Percentiles rank a stretch among this genome's conserved stretches.
These are phyloP conservation scores for Archilochus colubris DNA, from an alignment of 2,113 vertebrate genomes.

Conservation along the genomic window DNA sequence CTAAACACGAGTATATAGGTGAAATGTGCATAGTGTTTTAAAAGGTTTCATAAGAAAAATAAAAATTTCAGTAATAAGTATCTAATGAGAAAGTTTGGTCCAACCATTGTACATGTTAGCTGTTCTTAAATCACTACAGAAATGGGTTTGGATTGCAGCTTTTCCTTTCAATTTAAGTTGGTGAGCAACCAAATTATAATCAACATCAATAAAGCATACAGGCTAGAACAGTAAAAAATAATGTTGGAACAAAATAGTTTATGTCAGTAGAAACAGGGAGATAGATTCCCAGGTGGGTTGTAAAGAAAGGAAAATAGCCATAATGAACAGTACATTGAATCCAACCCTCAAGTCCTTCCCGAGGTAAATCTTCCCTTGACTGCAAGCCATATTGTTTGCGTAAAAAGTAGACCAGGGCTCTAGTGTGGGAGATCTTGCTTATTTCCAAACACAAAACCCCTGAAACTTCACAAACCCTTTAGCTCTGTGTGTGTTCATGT, in stretches of 20 bases:
- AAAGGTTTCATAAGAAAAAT: slow-evolving; percentile 11
- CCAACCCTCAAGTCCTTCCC: neutral
- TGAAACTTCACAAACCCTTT: slow-evolving; percentile 3
- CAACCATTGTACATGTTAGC: neutral
- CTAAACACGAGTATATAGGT: neutral
- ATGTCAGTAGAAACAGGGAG: slow-evolving; percentile 50
- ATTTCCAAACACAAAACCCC: neutral
- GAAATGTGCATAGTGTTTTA: neutral
- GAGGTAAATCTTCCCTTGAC: slow-evolving; percentile 23
- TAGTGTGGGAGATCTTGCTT: slow-evolving; percentile 15
- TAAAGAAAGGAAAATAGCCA: slow-evolving; percentile 46
- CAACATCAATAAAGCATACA: slow-evolving; percentile 48
- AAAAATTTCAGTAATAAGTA: neutral
- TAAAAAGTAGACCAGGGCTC: neutral
- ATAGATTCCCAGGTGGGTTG: slow-evolving; percentile 42
- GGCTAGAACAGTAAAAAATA: slow-evolving; percentile 50
- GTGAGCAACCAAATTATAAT: slow-evolving; percentile 62
- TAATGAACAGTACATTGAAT: slow-evolving; percentile 44
- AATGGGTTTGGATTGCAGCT: slow-evolving; percentile 40
- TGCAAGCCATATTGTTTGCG: neutral
- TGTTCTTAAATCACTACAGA: slow-evolving; percentile 49
- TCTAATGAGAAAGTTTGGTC: slow-evolving; percentile 38
- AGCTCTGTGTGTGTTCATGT: neutral
- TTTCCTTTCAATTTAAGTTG: slow-evolving; percentile 53
- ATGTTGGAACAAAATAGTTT: slow-evolving; percentile 53